A percentile compares a stretch with the other conserved stretches of the same genome.
These are phyloP conservation scores for Temnothorax curvispinosus DNA, from an alignment of 1,140 invertebrate species.

Conservation along the genomic window DNA sequence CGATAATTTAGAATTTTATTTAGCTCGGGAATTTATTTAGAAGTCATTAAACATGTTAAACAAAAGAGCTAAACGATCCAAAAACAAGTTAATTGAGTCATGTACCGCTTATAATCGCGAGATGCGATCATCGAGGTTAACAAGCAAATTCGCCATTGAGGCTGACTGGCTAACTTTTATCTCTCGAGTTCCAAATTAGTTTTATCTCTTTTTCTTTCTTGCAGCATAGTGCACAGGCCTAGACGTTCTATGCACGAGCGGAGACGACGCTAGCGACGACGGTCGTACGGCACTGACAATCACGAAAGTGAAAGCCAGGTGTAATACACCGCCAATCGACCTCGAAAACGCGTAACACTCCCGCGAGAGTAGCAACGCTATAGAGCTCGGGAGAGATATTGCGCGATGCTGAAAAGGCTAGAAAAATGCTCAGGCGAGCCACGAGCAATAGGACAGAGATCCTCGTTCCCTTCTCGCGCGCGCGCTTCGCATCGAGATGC, in stretches of 20 bases:
- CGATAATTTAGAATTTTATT: not conserved
- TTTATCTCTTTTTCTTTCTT: not conserved
- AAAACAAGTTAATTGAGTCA: not conserved
- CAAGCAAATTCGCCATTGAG: not conserved
- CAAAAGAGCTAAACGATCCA: not conserved
- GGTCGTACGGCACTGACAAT: conserved; percentile 59
- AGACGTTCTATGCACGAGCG: not conserved
- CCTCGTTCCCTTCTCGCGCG: not conserved
- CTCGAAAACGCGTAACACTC: conserved; percentile 72
- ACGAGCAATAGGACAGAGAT: conserved; percentile 13
- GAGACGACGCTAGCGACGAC: not conserved
- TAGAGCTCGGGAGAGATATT: conserved; percentile 47
- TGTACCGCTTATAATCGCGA: not conserved
- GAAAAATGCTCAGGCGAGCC: conserved; percentile 52
- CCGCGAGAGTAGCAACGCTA: conserved; percentile 31
- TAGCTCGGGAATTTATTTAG: not conserved
- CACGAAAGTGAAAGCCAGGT: conserved; percentile 81
- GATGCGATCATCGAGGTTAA: not conserved
- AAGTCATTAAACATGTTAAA: no score
- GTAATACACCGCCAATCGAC: conserved; percentile 71
- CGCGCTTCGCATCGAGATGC: conserved; percentile 44
- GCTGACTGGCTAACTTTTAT: not conserved
- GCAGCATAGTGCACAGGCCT: not conserved
- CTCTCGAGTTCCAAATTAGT: not conserved
- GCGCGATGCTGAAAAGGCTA: conserved; percentile 57